Evolutionary conservation across 2,113 vertebrate species (phyloP), one percentile per base, ranked within the genome.

Genomic region (Brachypodius melanocephalos): DNA sequence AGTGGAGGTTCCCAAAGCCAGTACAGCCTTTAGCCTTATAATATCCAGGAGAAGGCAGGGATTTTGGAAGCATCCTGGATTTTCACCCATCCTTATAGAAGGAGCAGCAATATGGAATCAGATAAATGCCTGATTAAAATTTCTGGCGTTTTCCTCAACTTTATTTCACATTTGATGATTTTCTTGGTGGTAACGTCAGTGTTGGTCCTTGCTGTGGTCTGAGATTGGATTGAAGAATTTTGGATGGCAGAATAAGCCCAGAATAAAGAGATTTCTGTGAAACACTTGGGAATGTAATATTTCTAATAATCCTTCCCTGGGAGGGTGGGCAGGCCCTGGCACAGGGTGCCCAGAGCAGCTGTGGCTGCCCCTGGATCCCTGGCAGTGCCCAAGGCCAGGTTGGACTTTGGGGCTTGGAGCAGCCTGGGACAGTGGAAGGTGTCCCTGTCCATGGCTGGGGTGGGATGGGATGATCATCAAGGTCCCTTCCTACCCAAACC

Each of bases 361-460:
- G 78, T 3, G 63, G 34, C 43, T 68, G 29, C 34, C 43, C 17
- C 52, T 78, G 45, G 31, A 63, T 73, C 68, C 40, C 40, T 55
- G 49, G 40, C 0, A 63, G 14, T 63, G 58, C 0, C 49, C 81
- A 54, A 72, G 48, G n/a, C 38, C 32, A 54, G 80, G 38, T 0
- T 73, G 68, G 55, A 71, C 31, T 8, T 14, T 19, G 5, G 19
- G 31, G 36, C 12, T 59, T 24, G 79, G 46, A 72, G 38, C 38
- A 45, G 2, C 21, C 26, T 54, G 57, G 38, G 32, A 51, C 0
- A 10, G 28, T 46, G 22, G n/a, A 0, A 55, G 22, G 9, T 38
- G 28, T 40, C 58, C 9, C 13, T 63, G 48, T 11, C 21, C 5
- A 6, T 46, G 58, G 40, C n/a, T 55, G 40, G 20, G 28, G 2